Percentiles rank a stretch among this genome's conserved stretches.
These are phyloP conservation scores for Cephonodes hylas DNA, from an alignment of 2,888 invertebrate species.

Conservation along the genomic window DNA sequence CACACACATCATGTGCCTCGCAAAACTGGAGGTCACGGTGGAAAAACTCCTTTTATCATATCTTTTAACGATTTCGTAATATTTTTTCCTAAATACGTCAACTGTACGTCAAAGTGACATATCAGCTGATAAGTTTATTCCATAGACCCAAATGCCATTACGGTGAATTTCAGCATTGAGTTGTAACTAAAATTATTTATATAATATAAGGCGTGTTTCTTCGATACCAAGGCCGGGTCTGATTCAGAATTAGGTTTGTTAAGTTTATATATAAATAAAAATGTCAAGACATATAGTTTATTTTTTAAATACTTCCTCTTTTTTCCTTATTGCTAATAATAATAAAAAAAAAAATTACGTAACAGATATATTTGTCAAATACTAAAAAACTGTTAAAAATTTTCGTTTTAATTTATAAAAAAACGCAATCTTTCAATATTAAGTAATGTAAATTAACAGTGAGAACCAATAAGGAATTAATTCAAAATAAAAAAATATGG, in stretches of 20 bases:
- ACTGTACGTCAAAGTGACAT: conserved; percentile 13
- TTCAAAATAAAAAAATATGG: conserved; percentile 49
- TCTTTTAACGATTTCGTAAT: conserved; percentile 57
- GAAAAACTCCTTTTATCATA: conserved; percentile 39
- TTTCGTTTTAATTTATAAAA: background rate
- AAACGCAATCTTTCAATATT: background rate
- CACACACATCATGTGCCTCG: conserved; percentile 31
- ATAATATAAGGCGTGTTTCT: too few relatives aligned
- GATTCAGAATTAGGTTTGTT: too few relatives aligned
- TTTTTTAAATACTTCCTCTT: too few relatives aligned
- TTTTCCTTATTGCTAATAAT: background rate
- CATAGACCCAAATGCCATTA: background rate
- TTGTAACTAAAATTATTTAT: too few relatives aligned
- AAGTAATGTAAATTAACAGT: background rate
- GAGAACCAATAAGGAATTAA: background rate
- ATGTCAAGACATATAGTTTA: too few relatives aligned
- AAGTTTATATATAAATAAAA: too few relatives aligned
- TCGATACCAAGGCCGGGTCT: too few relatives aligned
- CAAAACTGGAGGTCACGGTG: conserved; percentile 31
- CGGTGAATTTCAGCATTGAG: too few relatives aligned
- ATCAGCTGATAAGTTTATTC: background rate
- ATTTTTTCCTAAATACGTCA: conserved; percentile 16
- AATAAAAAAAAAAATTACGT: background rate
- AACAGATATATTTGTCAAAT: background rate
- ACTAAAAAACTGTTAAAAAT: background rate